Evolutionary conservation across 2,113 vertebrate genomes (phyloP).

Genomic region (Cyphomyrus plagiostoma): DNA sequence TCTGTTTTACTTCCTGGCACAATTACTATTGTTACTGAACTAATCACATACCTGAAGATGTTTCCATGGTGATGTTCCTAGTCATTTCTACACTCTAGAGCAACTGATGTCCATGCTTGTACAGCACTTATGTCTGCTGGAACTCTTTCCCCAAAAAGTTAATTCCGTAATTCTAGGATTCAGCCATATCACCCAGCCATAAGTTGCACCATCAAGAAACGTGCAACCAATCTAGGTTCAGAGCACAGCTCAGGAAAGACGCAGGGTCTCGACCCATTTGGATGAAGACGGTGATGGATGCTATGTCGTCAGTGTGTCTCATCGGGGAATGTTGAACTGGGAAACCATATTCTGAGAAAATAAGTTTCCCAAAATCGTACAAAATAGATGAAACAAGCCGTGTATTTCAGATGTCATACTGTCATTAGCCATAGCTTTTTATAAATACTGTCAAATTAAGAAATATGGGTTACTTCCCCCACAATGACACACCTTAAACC

Average conservation of each 20-base stretch:
- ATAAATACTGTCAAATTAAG: background rate
- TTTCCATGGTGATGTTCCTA: background rate
- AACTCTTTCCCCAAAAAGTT: background rate
- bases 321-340: background rate
- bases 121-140: background rate
- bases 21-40: background rate
- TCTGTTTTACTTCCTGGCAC: background rate
- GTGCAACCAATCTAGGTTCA: background rate
- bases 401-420: background rate
- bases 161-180: background rate
- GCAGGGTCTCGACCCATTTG: background rate
- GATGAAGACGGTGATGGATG: background rate
- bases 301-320: background rate
- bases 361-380: background rate
- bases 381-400: background rate
- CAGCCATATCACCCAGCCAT: background rate
- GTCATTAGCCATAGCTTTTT: background rate
- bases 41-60: background rate
- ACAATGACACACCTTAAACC: background rate
- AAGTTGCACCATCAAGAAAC: background rate
- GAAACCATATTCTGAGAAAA: background rate
- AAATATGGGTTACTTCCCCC: background rate
- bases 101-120: background rate
- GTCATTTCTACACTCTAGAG: background rate
- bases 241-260: background rate